Evolutionary conservation across 2,888 invertebrate species (phyloP).

Genomic region (Choreutis nemorana): DNA sequence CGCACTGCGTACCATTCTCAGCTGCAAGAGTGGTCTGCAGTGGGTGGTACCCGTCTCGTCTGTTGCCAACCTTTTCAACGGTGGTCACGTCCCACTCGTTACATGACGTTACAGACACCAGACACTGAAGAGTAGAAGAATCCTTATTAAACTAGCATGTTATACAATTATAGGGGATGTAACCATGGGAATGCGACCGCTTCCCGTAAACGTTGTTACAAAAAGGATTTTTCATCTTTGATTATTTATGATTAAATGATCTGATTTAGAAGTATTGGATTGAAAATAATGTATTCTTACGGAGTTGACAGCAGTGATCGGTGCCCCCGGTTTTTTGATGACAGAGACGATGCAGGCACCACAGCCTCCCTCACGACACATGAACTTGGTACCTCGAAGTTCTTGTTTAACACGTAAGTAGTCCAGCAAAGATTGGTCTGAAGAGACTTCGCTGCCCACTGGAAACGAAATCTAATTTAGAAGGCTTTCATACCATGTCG

Average conservation of each 20-base stretch:
- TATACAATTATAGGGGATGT: too few relatives aligned
- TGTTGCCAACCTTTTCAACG: constrained; percentile 74
- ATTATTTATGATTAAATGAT: too few relatives aligned
- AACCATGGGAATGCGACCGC: too few relatives aligned
- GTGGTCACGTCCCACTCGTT: constrained; percentile 73
- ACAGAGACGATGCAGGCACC: constrained; percentile 68
- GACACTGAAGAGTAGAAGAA: constrained; percentile 54
- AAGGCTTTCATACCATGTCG: too few relatives aligned
- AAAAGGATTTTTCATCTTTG: too few relatives aligned
- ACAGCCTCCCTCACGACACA: constrained; percentile 75
- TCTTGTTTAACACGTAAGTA: constrained; percentile 61
- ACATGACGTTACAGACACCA: constrained; percentile 58
- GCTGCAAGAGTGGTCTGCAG: constrained; percentile 68
- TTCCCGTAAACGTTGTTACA: too few relatives aligned
- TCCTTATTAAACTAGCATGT: too few relatives aligned
- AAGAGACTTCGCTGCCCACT: constrained; percentile 66
- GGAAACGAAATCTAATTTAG: too few relatives aligned
- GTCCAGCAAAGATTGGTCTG: constrained; percentile 62
- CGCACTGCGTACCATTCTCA: constrained; percentile 73
- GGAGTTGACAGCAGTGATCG: constrained; percentile 14
- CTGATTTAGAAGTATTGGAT: too few relatives aligned
- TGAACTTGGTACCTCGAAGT: constrained; percentile 71
- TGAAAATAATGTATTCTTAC: constrained; percentile 1
- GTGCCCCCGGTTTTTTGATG: constrained; percentile 22
- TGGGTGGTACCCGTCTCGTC: constrained; percentile 66